Evolutionary conservation across 2,888 invertebrate species (phyloP), one percentile per base, ranked within the genome.

Genomic region (Meta bourneti): DNA sequence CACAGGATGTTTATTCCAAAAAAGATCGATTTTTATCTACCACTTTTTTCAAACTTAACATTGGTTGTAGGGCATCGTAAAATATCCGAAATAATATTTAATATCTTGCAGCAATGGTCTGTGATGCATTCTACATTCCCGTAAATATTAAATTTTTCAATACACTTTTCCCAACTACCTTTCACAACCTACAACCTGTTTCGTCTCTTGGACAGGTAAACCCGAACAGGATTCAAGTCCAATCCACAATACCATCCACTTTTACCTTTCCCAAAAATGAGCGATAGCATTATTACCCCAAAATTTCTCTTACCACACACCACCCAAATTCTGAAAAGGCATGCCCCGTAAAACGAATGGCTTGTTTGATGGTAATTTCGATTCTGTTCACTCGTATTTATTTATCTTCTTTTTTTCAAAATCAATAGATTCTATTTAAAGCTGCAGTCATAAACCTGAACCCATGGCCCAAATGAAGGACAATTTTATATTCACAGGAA

Each of bases 371-470:
- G 61, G 61, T 61, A 61, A 61, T 61, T 61, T 61, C 54, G 11
- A 54, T 13, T 13, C n/a, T n/a, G n/a, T n/a, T n/a, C n/a, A n/a
- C 61, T 61, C 61, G 9, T 61, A 9, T 9, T 61, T 61, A 61
- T 61, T 61, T 61, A 61, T 61, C 61, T 61, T 61, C 9, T 88
- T 75, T 88, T 79, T 81, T 80, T 54, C 79, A 79, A 89, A 89
- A 89, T 89, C 89, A 84, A 89, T 89, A 89, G 70, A 6, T 54
- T 77, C 89, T 89, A 89, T 89, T 89, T 89, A 83, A 80, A 84
- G 89, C 83, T 54, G 11, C 87, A 84, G 83, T 89, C 89, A 89
- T 89, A 89, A 89, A 89, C 70, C 69, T 16, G 70, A 81, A 75
- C 54, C 82, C 48, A 34, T 79, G 51, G 78, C 83, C 86, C 86